Evolutionary conservation across 1,140 invertebrate genomes (phyloP).

Genomic region (Galleria mellonella): DNA sequence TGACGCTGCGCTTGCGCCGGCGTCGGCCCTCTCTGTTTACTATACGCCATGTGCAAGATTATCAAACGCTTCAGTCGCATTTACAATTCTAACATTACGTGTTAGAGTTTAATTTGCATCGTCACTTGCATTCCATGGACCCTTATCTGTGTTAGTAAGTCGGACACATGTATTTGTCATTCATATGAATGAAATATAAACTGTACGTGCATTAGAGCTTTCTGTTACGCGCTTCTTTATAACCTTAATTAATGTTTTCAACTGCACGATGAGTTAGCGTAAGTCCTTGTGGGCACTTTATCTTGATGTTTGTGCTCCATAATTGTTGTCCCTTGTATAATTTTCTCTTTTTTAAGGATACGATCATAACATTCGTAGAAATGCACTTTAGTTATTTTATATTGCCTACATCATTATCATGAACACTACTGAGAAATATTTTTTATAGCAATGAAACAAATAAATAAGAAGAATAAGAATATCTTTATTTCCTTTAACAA

Average conservation of each 20-base stretch:
- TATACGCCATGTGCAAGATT: slow-evolving; percentile 59
- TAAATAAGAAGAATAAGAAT: too few species aligned
- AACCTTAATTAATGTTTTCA: slow-evolving; percentile 69
- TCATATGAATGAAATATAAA: slow-evolving; percentile 70
- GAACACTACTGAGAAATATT: too few species aligned
- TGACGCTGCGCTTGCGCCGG: slow-evolving; percentile 47
- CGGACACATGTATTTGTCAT: slow-evolving; percentile 66
- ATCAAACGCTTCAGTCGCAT: slow-evolving; percentile 32
- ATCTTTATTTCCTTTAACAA: too few species aligned
- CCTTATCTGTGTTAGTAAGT: slow-evolving; percentile 68
- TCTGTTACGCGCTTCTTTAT: slow-evolving; percentile 53
- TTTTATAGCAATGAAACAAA: too few species aligned
- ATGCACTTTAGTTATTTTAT: too few species aligned
- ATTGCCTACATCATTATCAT: too few species aligned
- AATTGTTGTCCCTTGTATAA: slow-evolving; percentile 12
- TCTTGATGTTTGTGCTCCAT: slow-evolving; percentile 46
- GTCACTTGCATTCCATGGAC: not conserved
- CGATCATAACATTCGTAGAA: too few species aligned
- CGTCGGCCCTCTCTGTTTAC: slow-evolving; percentile 54
- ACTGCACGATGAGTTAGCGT: slow-evolving; percentile 42
- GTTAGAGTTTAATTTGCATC: slow-evolving; percentile 18
- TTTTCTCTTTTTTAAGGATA: too few species aligned
- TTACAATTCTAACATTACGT: slow-evolving; percentile 10
- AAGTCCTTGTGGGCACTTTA: slow-evolving; percentile 29
- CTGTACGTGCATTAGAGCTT: slow-evolving; percentile 55